phyloP scores from a whole-genome alignment of 2,113 vertebrate species.

The Benitochromis conjunctus region DNA sequence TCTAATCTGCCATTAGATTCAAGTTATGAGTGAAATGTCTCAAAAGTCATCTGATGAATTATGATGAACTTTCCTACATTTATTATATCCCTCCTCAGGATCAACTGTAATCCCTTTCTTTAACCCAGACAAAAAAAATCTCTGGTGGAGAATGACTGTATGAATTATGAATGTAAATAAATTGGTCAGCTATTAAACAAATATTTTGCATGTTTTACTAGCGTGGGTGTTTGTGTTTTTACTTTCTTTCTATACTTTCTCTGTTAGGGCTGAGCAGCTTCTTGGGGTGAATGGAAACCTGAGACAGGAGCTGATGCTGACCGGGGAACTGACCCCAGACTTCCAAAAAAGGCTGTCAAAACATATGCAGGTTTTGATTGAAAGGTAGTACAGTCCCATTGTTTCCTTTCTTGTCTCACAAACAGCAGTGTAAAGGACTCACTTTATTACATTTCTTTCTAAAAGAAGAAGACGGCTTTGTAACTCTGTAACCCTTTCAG shows the following conservation, averaged over 20 bases:
- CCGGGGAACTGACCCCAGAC: slow-evolving; percentile 66
- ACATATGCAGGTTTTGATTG: slow-evolving; percentile 79
- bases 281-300: slow-evolving; percentile 84
- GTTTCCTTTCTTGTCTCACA: not conserved
- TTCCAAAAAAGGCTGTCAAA: slow-evolving; percentile 72
- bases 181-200: not conserved
- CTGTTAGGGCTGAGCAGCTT: slow-evolving; percentile 83
- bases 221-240: not conserved
- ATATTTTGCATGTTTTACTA: not conserved
- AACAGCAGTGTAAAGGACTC: not conserved
- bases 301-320: slow-evolving; percentile 79
- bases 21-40: not conserved
- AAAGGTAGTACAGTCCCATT: slow-evolving; percentile 74
- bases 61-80: too few relatives aligned
- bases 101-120: not conserved
- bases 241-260: not conserved
- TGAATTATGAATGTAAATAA: not conserved
- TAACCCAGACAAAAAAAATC: not conserved
- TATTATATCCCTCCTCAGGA: not conserved
- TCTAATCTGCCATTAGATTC: not conserved
- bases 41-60: not conserved
- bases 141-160: not conserved
- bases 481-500: slow-evolving; percentile 54
- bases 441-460: not conserved
- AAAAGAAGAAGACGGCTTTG: not conserved